Base-by-base conservation (phyloP, 2,888 invertebrate genomes). In the Lamellibrachia satsuma region DNA sequence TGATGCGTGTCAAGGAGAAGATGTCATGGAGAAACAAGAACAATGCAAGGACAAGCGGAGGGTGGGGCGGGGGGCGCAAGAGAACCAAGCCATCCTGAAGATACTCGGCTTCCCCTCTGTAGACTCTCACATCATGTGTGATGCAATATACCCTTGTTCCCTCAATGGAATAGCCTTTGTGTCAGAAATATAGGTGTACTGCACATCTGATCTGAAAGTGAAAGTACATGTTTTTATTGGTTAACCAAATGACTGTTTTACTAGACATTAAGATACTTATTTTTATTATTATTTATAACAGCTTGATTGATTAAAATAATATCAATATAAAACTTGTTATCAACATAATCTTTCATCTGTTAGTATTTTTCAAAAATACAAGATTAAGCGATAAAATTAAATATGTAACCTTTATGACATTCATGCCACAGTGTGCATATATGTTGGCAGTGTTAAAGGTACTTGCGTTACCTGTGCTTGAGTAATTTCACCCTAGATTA, bases 11-110 rank as follows among this genome's bases (percentile, higher is more conserved):
- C 51, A 94, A 94, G 90, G 96, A 96, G 92, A 95, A 94, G 92
- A 95, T 96, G 93, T 95, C 96, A 11, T 95, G 95, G 94, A 93
- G 96, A 15, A 94, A 94, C 52, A 93, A 94, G 22, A 94, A 94
- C 57, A 94, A 94, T 27, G 94, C 95, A 55, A 94, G 92, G 91
- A 75, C 75, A 1, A 94, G 94, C 91, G 94, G 94, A 0, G 96
- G 96, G 1, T 96, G 96, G 96, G 96, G 96, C 52, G 95, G 95
- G 7, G 96, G 96, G 0, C 94, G 94, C 92, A 95, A 95, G 91
- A 91, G 91, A 7, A 52, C 22, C 52, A 91, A 91, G 7, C 52
- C 91, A 2, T 15, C 51, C 51, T 91, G 52, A 52, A 91, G 52
- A 91, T 39, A 91, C 22, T 15, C n/a, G 75, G 11, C 75, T 75